These are phyloP conservation scores for Aporophyla nigra DNA, from an alignment of 2,888 invertebrate species.

Conservation along the genomic window DNA sequence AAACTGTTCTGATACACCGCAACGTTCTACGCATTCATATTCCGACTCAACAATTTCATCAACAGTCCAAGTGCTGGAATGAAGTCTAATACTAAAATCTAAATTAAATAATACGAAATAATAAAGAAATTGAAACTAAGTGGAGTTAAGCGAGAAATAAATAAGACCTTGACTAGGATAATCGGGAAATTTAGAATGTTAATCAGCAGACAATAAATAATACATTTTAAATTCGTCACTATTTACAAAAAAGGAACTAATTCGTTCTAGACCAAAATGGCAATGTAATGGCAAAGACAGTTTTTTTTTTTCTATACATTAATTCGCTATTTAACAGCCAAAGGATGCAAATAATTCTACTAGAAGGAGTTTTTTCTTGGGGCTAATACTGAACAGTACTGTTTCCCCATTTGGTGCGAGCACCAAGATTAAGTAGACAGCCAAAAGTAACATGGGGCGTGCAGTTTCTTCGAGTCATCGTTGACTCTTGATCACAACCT, in stretches of 20 bases:
- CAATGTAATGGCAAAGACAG: slow-evolving; percentile 89
- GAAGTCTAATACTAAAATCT: slow-evolving; percentile 82
- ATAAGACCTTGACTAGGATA: slow-evolving; percentile 90
- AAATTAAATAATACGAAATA: slow-evolving; percentile 81
- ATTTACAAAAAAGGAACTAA: slow-evolving; percentile 90
- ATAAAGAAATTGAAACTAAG: slow-evolving; percentile 82
- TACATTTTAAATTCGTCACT: slow-evolving; percentile 88
- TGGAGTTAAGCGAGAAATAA: slow-evolving; percentile 83
- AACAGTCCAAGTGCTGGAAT: slow-evolving; percentile 81
- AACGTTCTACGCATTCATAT: slow-evolving; percentile 68
- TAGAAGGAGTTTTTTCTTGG: slow-evolving; percentile 72
- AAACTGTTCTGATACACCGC: slow-evolving; percentile 67
- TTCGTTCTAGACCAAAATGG: slow-evolving; percentile 89
- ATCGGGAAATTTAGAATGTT: slow-evolving; percentile 87
- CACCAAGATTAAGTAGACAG: slow-evolving; percentile 73
- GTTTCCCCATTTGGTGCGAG: slow-evolving; percentile 57
- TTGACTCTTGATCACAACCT: slow-evolving; percentile 72
- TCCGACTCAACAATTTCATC: slow-evolving; percentile 84
- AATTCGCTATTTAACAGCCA: slow-evolving; percentile 83
- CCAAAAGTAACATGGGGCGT: slow-evolving; percentile 57
- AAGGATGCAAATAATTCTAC: slow-evolving; percentile 78
- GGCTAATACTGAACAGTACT: slow-evolving; percentile 73
- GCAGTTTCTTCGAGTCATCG: slow-evolving; percentile 66
- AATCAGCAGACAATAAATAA: slow-evolving; percentile 86
- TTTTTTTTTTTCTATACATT: slow-evolving; percentile 80